These are phyloP conservation scores for Drosophila setosimentum DNA, from an alignment of 2,888 invertebrate genomes.

Conservation along the genomic window DNA sequence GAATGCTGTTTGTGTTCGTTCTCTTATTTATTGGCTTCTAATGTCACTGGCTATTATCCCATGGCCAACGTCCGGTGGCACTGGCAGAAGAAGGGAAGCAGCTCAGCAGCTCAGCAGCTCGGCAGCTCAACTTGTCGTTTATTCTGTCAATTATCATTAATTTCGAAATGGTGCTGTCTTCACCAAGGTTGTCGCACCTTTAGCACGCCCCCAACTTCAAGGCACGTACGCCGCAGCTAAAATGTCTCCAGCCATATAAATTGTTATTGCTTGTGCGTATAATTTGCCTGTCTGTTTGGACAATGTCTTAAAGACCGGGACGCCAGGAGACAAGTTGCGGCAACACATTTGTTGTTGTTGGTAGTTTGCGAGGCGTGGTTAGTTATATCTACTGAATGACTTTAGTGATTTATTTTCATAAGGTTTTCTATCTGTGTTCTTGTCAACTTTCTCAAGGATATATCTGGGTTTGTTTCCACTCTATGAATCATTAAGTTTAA, in stretches of 20 bases:
- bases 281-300: constrained; percentile 43
- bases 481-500: not conserved
- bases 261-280: constrained; percentile 69
- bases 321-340: not conserved
- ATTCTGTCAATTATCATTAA: constrained; percentile 82
- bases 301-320: constrained; percentile 44
- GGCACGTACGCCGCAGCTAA: constrained; percentile 50
- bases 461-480: not conserved
- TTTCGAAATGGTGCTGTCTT: constrained; percentile 72
- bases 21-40: constrained; percentile 74
- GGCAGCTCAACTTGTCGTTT: constrained; percentile 81
- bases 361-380: constrained; percentile 44
- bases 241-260: constrained; percentile 63
- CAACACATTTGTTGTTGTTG: constrained; percentile 19
- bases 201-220: constrained; percentile 26
- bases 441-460: not conserved
- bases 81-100: constrained; percentile 14
- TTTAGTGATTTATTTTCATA: constrained; percentile 48
- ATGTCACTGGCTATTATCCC: constrained; percentile 68
- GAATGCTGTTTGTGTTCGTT: constrained; percentile 62
- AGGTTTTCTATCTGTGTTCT: not conserved
- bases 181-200: constrained; percentile 66
- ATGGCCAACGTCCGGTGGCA: constrained; percentile 28
- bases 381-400: constrained; percentile 32
- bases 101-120: constrained; percentile 26